These are phyloP conservation scores for Gerris lacustris DNA, from an alignment of 2,888 invertebrate genomes.

Conservation along the genomic window DNA sequence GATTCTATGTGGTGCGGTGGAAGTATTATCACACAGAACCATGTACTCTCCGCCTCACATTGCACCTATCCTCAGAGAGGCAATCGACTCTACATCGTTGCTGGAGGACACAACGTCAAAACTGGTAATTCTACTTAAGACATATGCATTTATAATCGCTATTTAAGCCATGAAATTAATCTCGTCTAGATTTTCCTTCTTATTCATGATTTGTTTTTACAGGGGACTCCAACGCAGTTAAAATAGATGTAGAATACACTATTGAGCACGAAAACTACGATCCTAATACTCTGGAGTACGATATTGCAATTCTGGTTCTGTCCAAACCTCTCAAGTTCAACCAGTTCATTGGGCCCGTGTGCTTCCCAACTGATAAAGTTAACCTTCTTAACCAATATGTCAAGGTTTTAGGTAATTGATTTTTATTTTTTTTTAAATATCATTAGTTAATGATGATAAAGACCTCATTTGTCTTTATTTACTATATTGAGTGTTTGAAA, in stretches of 20 bases:
- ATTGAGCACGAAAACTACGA: background rate
- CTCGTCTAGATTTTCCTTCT: no score
- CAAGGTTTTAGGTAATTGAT: slow-evolving; percentile 3
- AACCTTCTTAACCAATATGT: background rate
- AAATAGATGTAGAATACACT: background rate
- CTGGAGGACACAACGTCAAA: slow-evolving; percentile 17
- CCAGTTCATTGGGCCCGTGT: slow-evolving; percentile 7
- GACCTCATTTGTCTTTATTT: no score
- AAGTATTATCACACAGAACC: slow-evolving; percentile 16
- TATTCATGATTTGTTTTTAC: no score
- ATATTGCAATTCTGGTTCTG: slow-evolving; percentile 8
- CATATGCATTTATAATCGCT: no score
- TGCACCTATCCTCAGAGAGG: slow-evolving; percentile 18
- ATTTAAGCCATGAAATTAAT: no score
- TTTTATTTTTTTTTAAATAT: background rate
- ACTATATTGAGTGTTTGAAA: no score
- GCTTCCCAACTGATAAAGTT: slow-evolving; percentile 43
- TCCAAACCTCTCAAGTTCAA: slow-evolving; percentile 4
- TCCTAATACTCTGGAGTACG: background rate
- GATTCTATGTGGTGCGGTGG: slow-evolving; percentile 18
- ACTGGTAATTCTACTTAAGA: no score
- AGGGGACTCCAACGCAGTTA: background rate
- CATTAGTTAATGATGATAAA: no score
- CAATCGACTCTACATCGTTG: slow-evolving; percentile 13
- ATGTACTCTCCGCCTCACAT: slow-evolving; percentile 21